A percentile compares a stretch with the other conserved stretches of the same genome.
Conservation (phyloP, 2,888 invertebrate species). For the Leptinotarsa haldemani region DNA sequence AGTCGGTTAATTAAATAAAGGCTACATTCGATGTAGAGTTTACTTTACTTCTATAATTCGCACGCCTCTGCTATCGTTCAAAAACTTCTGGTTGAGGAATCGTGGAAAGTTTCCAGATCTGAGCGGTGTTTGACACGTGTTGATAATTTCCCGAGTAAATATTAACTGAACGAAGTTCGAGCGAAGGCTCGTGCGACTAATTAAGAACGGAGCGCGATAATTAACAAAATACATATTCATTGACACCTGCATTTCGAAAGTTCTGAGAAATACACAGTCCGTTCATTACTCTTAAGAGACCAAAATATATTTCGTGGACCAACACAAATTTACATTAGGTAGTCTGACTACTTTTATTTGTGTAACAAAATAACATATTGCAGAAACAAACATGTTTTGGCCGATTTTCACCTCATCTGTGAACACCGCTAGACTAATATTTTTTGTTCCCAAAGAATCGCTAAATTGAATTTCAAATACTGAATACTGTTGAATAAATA, state of each 20-base stretch:
- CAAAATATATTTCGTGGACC: background rate
- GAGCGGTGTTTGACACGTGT: slow-evolving; percentile 50
- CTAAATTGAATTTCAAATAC: no score
- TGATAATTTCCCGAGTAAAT: slow-evolving; percentile 52
- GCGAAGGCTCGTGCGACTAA: slow-evolving; percentile 47
- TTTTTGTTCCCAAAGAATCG: no score
- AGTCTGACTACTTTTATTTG: no score
- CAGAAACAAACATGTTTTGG: no score
- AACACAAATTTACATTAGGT: no score
- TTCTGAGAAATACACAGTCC: slow-evolving; percentile 30
- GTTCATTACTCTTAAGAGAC: background rate
- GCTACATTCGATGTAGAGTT: background rate
- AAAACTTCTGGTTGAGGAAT: slow-evolving; percentile 9
- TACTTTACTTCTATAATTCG: background rate
- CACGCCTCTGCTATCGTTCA: background rate
- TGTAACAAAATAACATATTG: no score
- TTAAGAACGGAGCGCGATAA: slow-evolving; percentile 48
- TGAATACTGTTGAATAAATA: no score
- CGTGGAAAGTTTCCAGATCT: slow-evolving; percentile 23
- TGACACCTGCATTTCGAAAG: slow-evolving; percentile 50
- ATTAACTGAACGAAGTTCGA: slow-evolving; percentile 45
- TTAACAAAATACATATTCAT: slow-evolving; percentile 51
- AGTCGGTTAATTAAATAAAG: no score
- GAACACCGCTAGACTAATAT: no score
- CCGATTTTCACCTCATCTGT: no score